Conservation (phyloP, 1,140 invertebrate species). For the Eriocheir sinensis region DNA sequence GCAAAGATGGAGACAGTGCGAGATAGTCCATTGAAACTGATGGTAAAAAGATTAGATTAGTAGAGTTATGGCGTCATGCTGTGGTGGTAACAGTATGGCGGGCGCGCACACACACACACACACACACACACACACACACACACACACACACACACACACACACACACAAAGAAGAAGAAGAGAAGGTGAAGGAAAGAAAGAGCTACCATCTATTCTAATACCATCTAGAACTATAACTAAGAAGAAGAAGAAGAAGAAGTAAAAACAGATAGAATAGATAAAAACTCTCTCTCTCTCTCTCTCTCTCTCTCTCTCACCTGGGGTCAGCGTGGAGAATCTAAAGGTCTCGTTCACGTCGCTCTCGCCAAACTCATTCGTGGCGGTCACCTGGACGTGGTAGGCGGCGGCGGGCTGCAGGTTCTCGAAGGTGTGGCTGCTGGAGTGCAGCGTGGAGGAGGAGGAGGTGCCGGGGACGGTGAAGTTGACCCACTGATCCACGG, state of each 20-base stretch:
- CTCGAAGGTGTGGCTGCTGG: constrained; percentile 55
- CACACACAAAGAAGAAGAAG: background rate
- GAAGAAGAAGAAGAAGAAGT: too few species aligned
- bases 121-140: background rate
- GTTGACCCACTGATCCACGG: constrained; percentile 58
- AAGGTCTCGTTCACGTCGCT: constrained; percentile 66
- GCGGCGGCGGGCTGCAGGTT: constrained; percentile 54
- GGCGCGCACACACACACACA: background rate
- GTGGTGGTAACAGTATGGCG: too few species aligned
- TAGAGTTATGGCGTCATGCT: too few species aligned
- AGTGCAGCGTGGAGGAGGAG: constrained; percentile 64
- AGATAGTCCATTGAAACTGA: too few species aligned
- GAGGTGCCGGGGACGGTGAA: constrained; percentile 65
- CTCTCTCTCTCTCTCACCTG: constrained; percentile 24
- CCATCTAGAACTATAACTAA: background rate
- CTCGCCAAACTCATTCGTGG: constrained; percentile 65
- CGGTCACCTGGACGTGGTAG: constrained; percentile 54
- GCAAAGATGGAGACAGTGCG: too few species aligned
- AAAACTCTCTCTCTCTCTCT: background rate
- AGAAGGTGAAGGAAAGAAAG: background rate
- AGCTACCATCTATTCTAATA: background rate
- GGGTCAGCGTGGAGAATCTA: constrained; percentile 52
- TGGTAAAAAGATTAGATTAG: too few species aligned
- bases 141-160: constrained; percentile 33
- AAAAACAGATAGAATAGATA: background rate